Base-by-base conservation (phyloP, 92 coral and sea anemone genomes). In the Blastomussa wellsi region DNA sequence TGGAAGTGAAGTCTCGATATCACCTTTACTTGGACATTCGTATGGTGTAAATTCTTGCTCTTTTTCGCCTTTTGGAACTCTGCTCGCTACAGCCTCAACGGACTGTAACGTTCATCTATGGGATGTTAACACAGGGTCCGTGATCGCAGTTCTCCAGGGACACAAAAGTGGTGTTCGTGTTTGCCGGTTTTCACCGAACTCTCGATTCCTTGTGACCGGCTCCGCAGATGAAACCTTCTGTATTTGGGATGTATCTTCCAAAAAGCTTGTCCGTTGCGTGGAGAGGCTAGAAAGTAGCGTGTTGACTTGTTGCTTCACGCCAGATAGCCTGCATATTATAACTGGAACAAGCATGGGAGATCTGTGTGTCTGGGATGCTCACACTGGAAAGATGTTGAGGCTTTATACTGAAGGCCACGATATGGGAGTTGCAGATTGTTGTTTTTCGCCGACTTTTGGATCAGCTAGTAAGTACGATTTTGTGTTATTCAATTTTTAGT, bases 211-310 rank as follows among this genome's bases (percentile, higher is more conserved):
- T 37, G 90, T 93, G 55, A 91, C 99, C 65, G 99, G 99, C 60
- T 96, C 99, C 1, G 98, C 98, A 1, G 99, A 96, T 77, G 99
- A 96, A 84, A 92, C 99, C 53, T 83, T 96, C 52, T 94, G 95
- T 77, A 92, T 96, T 76, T 96, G 99, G 99, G 95, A 92, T 78
- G 95, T 92, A 29, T 83, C 92, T 26, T 77, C 94, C 19, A 96
- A 86, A 75, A 92, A 92, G 64, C 93, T 93, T 39, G 87, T 95
- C 68, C 78, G 92, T 57, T 89, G 94, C 55, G 92, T 95, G 59
- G 99, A 96, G 64, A 93, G 92, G 53, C 91, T 96, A 36, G 99
- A 95, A 77, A 96, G 97, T 78, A 96, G 93, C 44, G 98, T 95
- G 16, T 89, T 78, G 86, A 92, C 99, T 62, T 95, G 98, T 86